phyloP scores from a whole-genome alignment of 1,140 invertebrate genomes.

The Drosophila pachea region DNA sequence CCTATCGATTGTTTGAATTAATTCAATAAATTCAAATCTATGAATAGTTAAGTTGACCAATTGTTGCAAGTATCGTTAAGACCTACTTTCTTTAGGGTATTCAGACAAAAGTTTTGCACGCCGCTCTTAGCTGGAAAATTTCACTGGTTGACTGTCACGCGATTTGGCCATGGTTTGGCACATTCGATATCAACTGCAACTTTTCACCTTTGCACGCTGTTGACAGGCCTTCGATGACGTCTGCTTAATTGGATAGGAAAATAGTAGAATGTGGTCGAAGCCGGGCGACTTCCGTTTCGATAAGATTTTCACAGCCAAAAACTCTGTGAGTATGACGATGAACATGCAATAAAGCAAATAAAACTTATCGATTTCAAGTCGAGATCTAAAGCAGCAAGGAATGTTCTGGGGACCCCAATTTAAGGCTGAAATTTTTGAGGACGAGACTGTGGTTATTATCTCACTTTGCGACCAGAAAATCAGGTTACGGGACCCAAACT shows the following conservation, averaged over 20 bases:
- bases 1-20: no score
- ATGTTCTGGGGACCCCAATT: background rate
- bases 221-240: slow-evolving; percentile 42
- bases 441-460: no score
- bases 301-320: slow-evolving; percentile 3
- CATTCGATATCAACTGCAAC: slow-evolving; percentile 69
- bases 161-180: slow-evolving; percentile 58
- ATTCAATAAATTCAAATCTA: no score
- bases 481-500: background rate
- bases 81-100: slow-evolving; percentile 10
- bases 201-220: slow-evolving; percentile 63
- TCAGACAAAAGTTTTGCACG: slow-evolving; percentile 7
- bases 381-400: no score
- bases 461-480: no score
- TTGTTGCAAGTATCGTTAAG: no score
- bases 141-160: slow-evolving; percentile 60
- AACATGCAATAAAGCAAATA: background rate
- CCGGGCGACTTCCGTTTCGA: background rate
- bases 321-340: background rate
- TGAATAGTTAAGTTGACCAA: background rate
- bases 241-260: slow-evolving; percentile 66
- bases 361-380: background rate
- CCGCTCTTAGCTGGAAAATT: background rate
- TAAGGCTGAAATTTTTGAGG: background rate
- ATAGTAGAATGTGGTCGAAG: slow-evolving; percentile 9